Evolutionary conservation across 2,888 invertebrate species (phyloP).

Genomic region (Malthinus flaveolus): DNA sequence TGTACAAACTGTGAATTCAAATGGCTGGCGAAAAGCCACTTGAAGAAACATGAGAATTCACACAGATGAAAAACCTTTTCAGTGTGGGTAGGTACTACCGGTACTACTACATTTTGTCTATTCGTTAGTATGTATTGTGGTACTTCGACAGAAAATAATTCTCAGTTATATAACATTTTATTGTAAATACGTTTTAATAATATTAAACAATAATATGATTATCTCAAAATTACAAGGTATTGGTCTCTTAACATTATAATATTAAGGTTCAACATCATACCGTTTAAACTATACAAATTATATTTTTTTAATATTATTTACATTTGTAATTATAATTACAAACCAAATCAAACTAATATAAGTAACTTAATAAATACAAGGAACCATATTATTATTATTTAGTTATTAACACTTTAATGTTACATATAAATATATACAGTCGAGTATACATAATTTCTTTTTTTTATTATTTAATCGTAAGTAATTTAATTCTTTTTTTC

Average conservation of each 20-base stretch:
- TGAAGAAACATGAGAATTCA: no score
- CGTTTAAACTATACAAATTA: constrained; percentile 1
- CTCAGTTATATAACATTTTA: constrained; percentile 19
- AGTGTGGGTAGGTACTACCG: no score
- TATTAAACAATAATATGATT: constrained; percentile 16
- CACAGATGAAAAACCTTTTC: no score
- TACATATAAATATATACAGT: no score
- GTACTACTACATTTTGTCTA: no score
- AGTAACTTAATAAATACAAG: constrained; percentile 2
- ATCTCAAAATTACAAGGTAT: constrained; percentile 20
- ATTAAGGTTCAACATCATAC: constrained; percentile 5
- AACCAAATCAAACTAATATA: not conserved
- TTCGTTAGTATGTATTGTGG: not conserved
- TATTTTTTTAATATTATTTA: constrained; percentile 2
- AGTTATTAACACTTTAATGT: no score
- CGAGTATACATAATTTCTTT: no score
- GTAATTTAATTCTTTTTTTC: no score
- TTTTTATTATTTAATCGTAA: no score
- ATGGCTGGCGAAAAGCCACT: no score
- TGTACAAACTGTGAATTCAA: no score
- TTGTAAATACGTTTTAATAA: constrained; percentile 19
- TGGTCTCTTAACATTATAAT: constrained; percentile 21
- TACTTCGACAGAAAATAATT: not conserved
- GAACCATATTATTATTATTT: constrained; percentile 3
- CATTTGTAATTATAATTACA: not conserved